Evolutionary conservation across 2,888 invertebrate species (phyloP).

Genomic region (Abrostola triplasia): DNA sequence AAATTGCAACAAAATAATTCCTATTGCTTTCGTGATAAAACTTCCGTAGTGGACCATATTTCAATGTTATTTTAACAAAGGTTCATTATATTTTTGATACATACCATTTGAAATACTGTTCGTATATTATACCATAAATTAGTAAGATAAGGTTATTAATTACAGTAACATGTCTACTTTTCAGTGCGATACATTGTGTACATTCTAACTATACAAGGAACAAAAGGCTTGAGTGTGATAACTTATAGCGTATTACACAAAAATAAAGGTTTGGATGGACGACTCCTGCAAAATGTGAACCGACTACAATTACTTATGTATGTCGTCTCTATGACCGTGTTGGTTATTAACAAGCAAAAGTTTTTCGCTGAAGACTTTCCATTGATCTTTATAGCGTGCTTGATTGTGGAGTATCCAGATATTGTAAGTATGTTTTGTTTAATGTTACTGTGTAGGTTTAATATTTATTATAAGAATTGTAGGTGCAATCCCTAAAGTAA

Average conservation of each 20-base stretch:
- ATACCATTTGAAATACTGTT: too few relatives aligned
- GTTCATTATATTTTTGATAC: too few relatives aligned
- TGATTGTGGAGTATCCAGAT: constrained; percentile 67
- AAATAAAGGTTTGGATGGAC: constrained; percentile 26
- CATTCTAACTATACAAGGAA: constrained; percentile 32
- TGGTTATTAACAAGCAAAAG: constrained; percentile 57
- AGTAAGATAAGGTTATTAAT: too few relatives aligned
- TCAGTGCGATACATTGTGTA: constrained; percentile 39
- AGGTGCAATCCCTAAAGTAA: too few relatives aligned
- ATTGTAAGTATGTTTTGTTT: constrained; percentile 64
- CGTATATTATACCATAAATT: too few relatives aligned
- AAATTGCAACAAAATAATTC: too few relatives aligned
- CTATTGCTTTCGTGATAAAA: too few relatives aligned
- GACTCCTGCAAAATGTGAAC: constrained; percentile 42
- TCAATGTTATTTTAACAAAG: too few relatives aligned
- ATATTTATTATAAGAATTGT: too few relatives aligned
- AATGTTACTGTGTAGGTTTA: neutral
- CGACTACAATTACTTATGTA: constrained; percentile 50
- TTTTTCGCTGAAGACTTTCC: constrained; percentile 67
- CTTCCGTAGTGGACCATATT: too few relatives aligned
- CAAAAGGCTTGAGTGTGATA: constrained; percentile 29
- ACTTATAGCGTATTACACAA: constrained; percentile 44
- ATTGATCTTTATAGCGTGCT: constrained; percentile 62
- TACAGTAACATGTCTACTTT: constrained; percentile 23
- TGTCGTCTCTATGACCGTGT: constrained; percentile 29